These are phyloP conservation scores for Apeira syringaria DNA, from an alignment of 2,888 invertebrate species.

Conservation along the genomic window DNA sequence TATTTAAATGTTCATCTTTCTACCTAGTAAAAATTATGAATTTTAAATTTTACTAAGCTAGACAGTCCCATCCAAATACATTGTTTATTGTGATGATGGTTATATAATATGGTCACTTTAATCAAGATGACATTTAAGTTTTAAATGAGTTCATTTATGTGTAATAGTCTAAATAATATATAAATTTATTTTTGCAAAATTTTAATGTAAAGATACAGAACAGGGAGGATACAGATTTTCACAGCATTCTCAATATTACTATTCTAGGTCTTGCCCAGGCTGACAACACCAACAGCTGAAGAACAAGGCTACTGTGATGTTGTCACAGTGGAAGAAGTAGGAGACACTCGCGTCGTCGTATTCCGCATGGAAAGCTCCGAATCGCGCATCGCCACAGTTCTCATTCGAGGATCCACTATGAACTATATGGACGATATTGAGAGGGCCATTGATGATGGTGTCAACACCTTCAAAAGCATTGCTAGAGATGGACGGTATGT, in stretches of 20 bases:
- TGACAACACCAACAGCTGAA: slow-evolving; percentile 92
- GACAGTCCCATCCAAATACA: no score
- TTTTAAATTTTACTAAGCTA: no score
- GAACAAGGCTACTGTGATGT: slow-evolving; percentile 96
- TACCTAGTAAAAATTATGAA: no score
- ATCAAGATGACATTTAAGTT: no score
- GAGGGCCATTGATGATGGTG: slow-evolving; percentile 98
- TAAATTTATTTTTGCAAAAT: no score
- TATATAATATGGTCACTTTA: no score
- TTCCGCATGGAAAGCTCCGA: slow-evolving; percentile 94
- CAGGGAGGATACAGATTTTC: no score
- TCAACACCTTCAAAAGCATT: slow-evolving; percentile 98
- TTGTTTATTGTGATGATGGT: no score
- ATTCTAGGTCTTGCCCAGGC: slow-evolving; percentile 82
- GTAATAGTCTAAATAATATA: no score
- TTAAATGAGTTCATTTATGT: no score
- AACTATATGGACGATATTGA: slow-evolving; percentile 99
- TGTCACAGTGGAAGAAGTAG: slow-evolving; percentile 96
- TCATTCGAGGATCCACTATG: slow-evolving; percentile 97
- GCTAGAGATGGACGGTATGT: slow-evolving; percentile 87
- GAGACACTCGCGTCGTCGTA: slow-evolving; percentile 97
- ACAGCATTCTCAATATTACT: neutral
- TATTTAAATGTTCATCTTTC: no score
- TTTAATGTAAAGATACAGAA: no score
- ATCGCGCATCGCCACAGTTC: slow-evolving; percentile 95